Evolutionary conservation across 2,113 vertebrate genomes (phyloP), one percentile per base, ranked within the genome.

Genomic region (Sorex araneus): DNA sequence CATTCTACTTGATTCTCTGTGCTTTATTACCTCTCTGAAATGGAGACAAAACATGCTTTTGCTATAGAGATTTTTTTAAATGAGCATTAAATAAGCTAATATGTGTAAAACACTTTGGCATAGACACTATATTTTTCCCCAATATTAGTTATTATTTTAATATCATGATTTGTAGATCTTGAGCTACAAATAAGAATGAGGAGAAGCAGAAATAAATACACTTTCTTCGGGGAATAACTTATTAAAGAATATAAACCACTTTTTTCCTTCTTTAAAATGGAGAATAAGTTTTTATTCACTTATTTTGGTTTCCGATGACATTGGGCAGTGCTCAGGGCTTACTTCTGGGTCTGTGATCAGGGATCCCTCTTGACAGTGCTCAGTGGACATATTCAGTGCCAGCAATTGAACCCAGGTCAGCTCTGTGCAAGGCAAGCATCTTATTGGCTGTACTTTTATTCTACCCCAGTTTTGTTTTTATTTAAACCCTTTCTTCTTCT

Each of bases 211-310:
- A 54, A 21, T 76, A 71, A 23, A 60, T 60, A 82, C 0, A 84
- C 4, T 2, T 91, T 16, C 4, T 86, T n/a, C 40, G 16, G 10
- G 25, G 28, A 54, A 85, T 43, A 19, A 70, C 78, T 90, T 90
- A 34, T 92, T 87, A 64, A 64, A 76, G 28, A 67, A 77, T 69
- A 11, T 64, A 50, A 73, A 19, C n/a, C 76, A 43, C 28, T n/a
- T 78, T 86, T 80, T 57, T 47, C 75, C 85, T n/a, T 50, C 47
- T 75, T 92, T 77, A 81, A 89, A 93, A 92, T 89, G 25, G 57
- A 23, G 19, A 60, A 7, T 7, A 60, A 19, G 18, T 60, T 60
- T 60, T 60, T 60, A 23, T 60, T 60, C 23, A 60, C 4, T 60
- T 60, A 60, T 60, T 60, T 60, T 23, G 57, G 6, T 23, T 60